A percentile compares a stretch with the other conserved stretches of the same genome.
phyloP scores from a whole-genome alignment of 2,797 vertebrate genomes.

The Sarcophilus harrisii region DNA sequence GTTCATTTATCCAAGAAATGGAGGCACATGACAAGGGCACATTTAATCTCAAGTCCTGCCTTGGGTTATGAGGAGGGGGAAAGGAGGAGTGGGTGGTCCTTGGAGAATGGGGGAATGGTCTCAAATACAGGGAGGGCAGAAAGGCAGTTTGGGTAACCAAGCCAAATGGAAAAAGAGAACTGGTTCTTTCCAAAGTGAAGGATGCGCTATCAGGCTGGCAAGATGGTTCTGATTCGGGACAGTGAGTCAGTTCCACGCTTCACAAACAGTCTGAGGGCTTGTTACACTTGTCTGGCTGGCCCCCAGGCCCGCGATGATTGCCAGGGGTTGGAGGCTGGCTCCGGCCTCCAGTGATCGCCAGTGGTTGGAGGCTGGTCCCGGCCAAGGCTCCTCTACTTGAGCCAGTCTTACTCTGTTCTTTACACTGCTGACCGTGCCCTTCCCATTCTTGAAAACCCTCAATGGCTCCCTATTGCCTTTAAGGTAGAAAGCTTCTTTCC shows the following conservation, averaged over 20 bases:
- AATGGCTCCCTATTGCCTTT: background rate
- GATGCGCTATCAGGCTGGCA: background rate
- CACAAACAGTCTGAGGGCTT: background rate
- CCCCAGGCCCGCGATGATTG: background rate
- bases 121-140: background rate
- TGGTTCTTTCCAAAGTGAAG: background rate
- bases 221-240: background rate
- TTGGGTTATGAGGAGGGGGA: background rate
- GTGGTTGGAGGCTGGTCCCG: background rate
- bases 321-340: no score
- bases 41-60: background rate
- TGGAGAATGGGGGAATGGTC: background rate
- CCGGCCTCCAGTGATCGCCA: background rate
- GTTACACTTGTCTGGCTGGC: background rate
- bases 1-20: background rate
- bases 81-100: background rate
- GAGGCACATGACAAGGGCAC: background rate
- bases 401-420: background rate
- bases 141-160: background rate
- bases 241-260: background rate
- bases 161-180: background rate
- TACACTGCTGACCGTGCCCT: background rate
- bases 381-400: background rate
- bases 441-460: background rate
- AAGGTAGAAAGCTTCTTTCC: background rate